Evolutionary conservation across 2,888 invertebrate genomes (phyloP).

Genomic region (Leptogaster cylindrica): DNA sequence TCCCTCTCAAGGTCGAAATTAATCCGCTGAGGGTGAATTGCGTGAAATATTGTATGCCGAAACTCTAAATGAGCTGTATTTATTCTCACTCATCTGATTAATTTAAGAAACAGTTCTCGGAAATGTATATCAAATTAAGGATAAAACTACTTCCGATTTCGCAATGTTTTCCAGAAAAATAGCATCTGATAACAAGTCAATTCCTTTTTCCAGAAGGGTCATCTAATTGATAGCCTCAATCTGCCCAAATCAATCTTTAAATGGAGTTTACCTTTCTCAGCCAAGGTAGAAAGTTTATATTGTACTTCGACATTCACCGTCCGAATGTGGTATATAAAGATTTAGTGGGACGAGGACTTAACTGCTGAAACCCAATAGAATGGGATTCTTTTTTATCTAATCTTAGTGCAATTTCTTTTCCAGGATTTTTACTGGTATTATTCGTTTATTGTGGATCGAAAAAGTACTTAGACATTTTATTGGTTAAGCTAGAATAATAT

Average conservation of each 20-base stretch:
- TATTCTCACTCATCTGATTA: slow-evolving; percentile 17
- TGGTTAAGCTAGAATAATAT: no score
- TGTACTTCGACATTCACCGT: no score
- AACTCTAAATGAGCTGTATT: slow-evolving; percentile 12
- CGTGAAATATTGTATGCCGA: slow-evolving; percentile 11
- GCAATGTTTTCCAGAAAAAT: slow-evolving; percentile 13
- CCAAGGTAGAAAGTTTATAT: no score
- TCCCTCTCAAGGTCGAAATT: background rate
- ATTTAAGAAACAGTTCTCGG: background rate
- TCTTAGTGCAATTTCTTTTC: no score
- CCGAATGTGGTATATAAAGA: no score
- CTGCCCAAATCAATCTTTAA: slow-evolving; percentile 27
- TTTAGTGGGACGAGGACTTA: background rate
- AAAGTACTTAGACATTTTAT: no score
- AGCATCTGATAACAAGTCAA: slow-evolving; percentile 11
- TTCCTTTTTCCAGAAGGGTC: slow-evolving; percentile 21
- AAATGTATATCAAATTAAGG: no score
- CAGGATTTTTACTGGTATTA: no score
- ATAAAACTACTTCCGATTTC: no score
- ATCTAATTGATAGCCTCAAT: slow-evolving; percentile 33
- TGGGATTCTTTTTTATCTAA: no score
- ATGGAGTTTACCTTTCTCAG: slow-evolving; percentile 2
- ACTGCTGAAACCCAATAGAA: slow-evolving; percentile 1
- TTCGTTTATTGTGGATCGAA: no score
- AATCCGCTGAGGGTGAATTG: background rate